phyloP scores from a whole-genome alignment of 2,113 vertebrate genomes.

The Scomber scombrus region DNA sequence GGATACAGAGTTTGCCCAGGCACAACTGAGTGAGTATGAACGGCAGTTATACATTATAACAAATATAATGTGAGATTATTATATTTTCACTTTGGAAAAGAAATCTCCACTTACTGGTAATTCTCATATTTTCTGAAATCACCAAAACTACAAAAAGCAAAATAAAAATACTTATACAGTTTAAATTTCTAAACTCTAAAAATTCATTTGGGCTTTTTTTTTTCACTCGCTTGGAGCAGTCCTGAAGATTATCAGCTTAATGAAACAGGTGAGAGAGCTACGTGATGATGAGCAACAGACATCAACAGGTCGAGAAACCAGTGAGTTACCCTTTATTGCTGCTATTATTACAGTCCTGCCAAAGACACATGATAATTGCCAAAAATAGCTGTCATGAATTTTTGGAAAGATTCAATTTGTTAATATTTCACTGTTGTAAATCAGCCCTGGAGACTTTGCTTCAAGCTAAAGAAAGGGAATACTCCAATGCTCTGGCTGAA shows the following conservation, averaged over 20 bases:
- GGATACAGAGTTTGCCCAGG: neutral
- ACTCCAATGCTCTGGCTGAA: constrained; percentile 31
- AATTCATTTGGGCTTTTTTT: neutral
- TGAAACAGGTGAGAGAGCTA: constrained; percentile 51
- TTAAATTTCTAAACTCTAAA: too few species aligned
- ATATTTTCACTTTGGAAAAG: neutral
- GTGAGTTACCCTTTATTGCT: constrained; percentile 33
- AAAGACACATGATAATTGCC: neutral
- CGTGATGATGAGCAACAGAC: neutral
- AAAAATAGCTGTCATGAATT: too few species aligned
- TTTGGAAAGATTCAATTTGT: too few species aligned
- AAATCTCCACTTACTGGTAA: too few species aligned
- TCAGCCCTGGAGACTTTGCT: constrained; percentile 34
- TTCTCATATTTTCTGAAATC: too few species aligned
- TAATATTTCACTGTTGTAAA: constrained; percentile 5
- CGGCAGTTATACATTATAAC: neutral
- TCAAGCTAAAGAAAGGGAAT: constrained; percentile 38
- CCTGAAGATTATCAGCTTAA: constrained; percentile 36
- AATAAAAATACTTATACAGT: neutral
- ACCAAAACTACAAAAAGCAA: too few species aligned
- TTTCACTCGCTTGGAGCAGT: constrained; percentile 35
- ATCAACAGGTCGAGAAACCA: neutral
- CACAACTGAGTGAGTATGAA: constrained; percentile 58
- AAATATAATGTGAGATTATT: neutral
- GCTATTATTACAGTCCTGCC: neutral